Conservation (phyloP, 2,888 invertebrate species). For the Ennomos erosarius region DNA sequence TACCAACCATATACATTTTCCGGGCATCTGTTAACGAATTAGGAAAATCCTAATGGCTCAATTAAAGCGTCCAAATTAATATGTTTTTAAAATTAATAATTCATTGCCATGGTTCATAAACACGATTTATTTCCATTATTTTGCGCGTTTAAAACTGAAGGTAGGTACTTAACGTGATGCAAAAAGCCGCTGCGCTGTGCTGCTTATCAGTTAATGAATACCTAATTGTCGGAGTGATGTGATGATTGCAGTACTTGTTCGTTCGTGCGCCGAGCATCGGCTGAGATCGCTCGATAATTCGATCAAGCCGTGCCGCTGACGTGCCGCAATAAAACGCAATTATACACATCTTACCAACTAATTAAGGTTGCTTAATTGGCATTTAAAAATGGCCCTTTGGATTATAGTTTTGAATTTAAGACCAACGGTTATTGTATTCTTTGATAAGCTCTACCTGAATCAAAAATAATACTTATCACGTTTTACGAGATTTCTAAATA, state of each 20-base stretch:
- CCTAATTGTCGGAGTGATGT: slow-evolving; percentile 47
- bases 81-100: slow-evolving; percentile 21
- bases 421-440: not conserved
- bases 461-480: slow-evolving; percentile 10
- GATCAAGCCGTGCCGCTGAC: slow-evolving; percentile 49
- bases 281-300: slow-evolving; percentile 53
- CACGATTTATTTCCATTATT: slow-evolving; percentile 18
- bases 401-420: slow-evolving; percentile 2
- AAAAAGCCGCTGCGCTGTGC: slow-evolving; percentile 24
- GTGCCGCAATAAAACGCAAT: slow-evolving; percentile 60
- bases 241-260: slow-evolving; percentile 39
- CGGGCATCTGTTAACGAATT: slow-evolving; percentile 16
- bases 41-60: slow-evolving; percentile 30
- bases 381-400: slow-evolving; percentile 35
- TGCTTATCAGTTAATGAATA: slow-evolving; percentile 39
- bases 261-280: slow-evolving; percentile 37
- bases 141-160: slow-evolving; percentile 10
- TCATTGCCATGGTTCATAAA: slow-evolving; percentile 25
- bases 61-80: slow-evolving; percentile 26
- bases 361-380: slow-evolving; percentile 57
- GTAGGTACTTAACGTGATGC: slow-evolving; percentile 19
- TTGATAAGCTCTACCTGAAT: not conserved
- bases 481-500: no score
- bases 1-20: slow-evolving; percentile 6
- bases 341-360: slow-evolving; percentile 53